phyloP scores from a whole-genome alignment of 1,140 invertebrate genomes.

The Phymorhynchus buccinoides region DNA sequence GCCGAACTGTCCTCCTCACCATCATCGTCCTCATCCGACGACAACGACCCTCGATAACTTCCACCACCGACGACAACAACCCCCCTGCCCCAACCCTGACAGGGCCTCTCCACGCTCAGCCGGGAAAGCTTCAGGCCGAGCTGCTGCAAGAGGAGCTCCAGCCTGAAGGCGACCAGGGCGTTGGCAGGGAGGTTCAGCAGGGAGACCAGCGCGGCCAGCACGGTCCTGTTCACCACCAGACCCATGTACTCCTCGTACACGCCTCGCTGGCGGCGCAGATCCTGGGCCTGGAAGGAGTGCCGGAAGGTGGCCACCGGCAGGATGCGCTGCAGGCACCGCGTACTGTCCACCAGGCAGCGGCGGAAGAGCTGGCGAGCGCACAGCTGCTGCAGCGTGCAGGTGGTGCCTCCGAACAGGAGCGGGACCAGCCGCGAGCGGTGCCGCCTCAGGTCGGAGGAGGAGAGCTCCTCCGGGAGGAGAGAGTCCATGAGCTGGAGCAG shows the following conservation, averaged over 20 bases:
- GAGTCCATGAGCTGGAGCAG: constrained; percentile 53
- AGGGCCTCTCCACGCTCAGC: neutral
- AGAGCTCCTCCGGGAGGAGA: constrained; percentile 62
- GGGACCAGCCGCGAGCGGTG: constrained; percentile 49
- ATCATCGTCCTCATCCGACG: constrained; percentile 39
- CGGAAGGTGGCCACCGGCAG: constrained; percentile 55
- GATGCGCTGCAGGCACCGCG: constrained; percentile 53
- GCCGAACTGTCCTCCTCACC: constrained; percentile 39
- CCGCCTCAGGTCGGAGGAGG: constrained; percentile 56
- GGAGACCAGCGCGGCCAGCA: constrained; percentile 53
- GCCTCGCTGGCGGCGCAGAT: constrained; percentile 45
- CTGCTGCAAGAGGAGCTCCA: constrained; percentile 53
- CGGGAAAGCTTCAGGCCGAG: constrained; percentile 10
- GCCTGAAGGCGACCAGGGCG: constrained; percentile 59
- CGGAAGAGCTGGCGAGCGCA: constrained; percentile 58
- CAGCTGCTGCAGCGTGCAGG: constrained; percentile 58
- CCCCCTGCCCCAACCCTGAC: too few relatives aligned
- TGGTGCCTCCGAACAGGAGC: constrained; percentile 61
- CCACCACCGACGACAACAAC: constrained; percentile 48
- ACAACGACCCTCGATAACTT: constrained; percentile 43
- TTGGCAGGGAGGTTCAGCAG: constrained; percentile 56
- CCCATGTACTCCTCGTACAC: constrained; percentile 63
- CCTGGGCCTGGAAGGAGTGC: constrained; percentile 50
- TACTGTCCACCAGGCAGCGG: constrained; percentile 57
- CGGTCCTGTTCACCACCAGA: constrained; percentile 58